Evolutionary conservation across 2,113 vertebrate genomes (phyloP), one percentile per base, ranked within the genome.

Genomic region (Vicugna pacos): DNA sequence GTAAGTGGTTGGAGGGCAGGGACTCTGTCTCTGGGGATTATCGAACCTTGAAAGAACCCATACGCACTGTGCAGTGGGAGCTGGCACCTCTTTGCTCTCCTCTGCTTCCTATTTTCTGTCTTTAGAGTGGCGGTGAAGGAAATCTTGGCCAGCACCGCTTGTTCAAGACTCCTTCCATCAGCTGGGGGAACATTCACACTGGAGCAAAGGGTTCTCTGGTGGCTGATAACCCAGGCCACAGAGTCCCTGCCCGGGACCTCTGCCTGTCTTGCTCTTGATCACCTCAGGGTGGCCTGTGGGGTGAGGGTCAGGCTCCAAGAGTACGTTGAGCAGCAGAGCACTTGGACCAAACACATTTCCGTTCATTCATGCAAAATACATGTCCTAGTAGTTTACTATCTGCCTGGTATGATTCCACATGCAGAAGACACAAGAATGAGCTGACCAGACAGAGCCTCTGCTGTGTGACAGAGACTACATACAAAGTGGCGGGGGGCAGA

Each of bases 61-160:
- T 3, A 26, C 20, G 26, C 52, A 38, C 3, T 5, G 19, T 46
- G 60, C 4, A 7, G 0, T 9, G 8, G 46, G 5, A 12, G 35
- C 26, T 24, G 16, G 5, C 8, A 15, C 16, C 6, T 12, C 46
- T 32, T 58, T 67, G 8, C 50, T 84, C 32, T 56, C 48, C 15
- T 48, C 5, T 24, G 4, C 19, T 50, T 22, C 11, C 8, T 52
- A 28, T 8, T 30, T 35, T 73, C 84, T 58, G 54, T 64, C 60
- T 54, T 62, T 70, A 30, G 24, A 56, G 42, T 2, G 12, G 42
- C 87, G 15, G 19, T 48, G 20, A 67, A 60, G 50, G 91, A 62
- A n/a, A 7, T 38, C 60, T 60, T 77, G 48, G 52, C 32, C 22
- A 85, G 26, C 17, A 16, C 42, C 8, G 7, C 3, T 42, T 17